Evolutionary conservation across 2,888 invertebrate species (phyloP).

Genomic region (Apeira syringaria): DNA sequence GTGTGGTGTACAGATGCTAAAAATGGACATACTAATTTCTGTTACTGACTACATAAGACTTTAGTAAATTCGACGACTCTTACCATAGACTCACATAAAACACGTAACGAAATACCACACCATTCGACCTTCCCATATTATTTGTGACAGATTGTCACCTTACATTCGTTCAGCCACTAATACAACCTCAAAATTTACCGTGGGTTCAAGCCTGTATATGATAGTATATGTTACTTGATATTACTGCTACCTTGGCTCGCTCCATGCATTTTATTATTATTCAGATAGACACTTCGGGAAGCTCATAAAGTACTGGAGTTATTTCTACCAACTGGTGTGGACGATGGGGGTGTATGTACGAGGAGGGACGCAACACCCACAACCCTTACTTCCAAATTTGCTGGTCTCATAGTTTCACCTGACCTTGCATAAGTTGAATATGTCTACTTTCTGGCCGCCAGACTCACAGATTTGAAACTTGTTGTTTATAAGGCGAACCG

Average conservation of each 20-base stretch:
- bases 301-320: slow-evolving; percentile 45
- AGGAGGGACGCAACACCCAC: no score
- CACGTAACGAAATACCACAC: neutral
- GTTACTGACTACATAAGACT: no score
- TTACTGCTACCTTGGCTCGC: slow-evolving; percentile 38
- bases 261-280: slow-evolving; percentile 50
- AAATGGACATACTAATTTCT: no score
- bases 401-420: no score
- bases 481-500: no score
- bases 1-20: no score
- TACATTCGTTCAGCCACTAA: slow-evolving; percentile 27
- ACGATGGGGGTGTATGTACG: no score
- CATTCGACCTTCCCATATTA: slow-evolving; percentile 1
- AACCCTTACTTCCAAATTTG: no score
- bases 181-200: slow-evolving; percentile 41
- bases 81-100: neutral
- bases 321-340: slow-evolving; percentile 34
- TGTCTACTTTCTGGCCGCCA: no score
- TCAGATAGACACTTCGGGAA: slow-evolving; percentile 42
- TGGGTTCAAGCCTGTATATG: slow-evolving; percentile 31
- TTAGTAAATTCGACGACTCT: no score
- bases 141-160: slow-evolving; percentile 9
- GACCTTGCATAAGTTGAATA: no score
- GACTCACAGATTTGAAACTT: no score
- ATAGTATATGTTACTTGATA: slow-evolving; percentile 43